phyloP scores from a whole-genome alignment of 2,113 vertebrate genomes.

The Trogon surrucura region DNA sequence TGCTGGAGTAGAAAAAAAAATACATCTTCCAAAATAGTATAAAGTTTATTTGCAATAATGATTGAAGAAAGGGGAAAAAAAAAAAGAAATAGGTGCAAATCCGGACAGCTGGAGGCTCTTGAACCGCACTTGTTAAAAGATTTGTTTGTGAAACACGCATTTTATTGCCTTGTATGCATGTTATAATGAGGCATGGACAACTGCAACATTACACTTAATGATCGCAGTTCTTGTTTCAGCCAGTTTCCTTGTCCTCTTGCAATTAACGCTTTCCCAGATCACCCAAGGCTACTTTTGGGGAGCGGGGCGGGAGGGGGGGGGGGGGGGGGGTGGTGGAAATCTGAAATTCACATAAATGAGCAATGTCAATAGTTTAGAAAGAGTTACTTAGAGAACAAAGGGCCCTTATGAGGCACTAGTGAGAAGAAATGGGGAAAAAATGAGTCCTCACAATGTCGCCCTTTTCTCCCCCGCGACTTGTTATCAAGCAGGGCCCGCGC shows the following conservation, averaged over 20 bases:
- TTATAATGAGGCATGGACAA: constrained; percentile 94
- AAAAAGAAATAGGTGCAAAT: constrained; percentile 77
- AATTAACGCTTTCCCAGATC: constrained; percentile 93
- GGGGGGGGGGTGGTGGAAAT: too few species aligned
- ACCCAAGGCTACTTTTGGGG: constrained; percentile 81
- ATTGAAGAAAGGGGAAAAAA: not conserved
- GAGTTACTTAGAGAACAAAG: constrained; percentile 98
- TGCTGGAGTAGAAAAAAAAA: constrained; percentile 11
- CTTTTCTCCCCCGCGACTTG: constrained; percentile 97
- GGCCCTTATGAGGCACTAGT: constrained; percentile 95
- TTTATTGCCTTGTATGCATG: constrained; percentile 85
- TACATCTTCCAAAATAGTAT: constrained; percentile 4
- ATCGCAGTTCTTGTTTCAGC: constrained; percentile 84
- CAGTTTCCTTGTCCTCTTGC: constrained; percentile 83
- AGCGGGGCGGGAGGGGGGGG: too few species aligned
- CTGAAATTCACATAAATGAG: constrained; percentile 97
- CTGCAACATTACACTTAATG: constrained; percentile 94
- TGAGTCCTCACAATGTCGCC: constrained; percentile 96
- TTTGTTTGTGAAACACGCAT: constrained; percentile 93
- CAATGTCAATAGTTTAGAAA: constrained; percentile 99
- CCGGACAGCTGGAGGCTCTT: constrained; percentile 87
- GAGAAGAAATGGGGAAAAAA: constrained; percentile 91
- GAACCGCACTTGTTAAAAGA: constrained; percentile 85
- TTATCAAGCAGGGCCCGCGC: constrained; percentile 95
- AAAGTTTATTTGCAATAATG: constrained; percentile 64